phyloP scores from a whole-genome alignment of 2,888 invertebrate genomes.

The Phania funesta region DNA sequence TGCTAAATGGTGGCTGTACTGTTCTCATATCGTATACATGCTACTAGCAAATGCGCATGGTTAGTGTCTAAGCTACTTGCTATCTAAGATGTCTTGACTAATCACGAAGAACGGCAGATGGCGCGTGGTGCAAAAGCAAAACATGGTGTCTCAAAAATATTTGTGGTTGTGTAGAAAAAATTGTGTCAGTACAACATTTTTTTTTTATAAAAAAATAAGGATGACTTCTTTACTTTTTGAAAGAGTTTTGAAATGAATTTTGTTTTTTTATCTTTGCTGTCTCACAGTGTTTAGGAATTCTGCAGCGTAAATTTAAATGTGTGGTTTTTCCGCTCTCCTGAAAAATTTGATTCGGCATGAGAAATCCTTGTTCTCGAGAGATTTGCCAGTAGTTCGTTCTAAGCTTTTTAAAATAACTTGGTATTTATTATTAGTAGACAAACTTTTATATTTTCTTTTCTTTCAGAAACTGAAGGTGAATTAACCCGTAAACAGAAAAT shows the following conservation, averaged over 20 bases:
- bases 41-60: not conserved
- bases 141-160: not conserved
- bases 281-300: too few relatives aligned
- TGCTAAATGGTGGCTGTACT: not conserved
- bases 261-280: too few relatives aligned
- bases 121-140: not conserved
- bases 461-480: conserved; percentile 80
- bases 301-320: too few relatives aligned
- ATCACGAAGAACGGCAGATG: not conserved
- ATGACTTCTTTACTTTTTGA: too few relatives aligned
- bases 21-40: not conserved
- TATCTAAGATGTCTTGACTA: not conserved
- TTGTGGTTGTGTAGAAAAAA: not conserved
- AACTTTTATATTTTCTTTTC: conserved; percentile 3
- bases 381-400: too few relatives aligned
- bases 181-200: not conserved
- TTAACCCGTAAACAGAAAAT: conserved; percentile 79
- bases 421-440: not conserved
- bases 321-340: too few relatives aligned
- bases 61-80: not conserved
- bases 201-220: too few relatives aligned
- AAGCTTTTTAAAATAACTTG: not conserved
- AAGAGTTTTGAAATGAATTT: too few relatives aligned
- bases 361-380: too few relatives aligned
- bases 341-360: too few relatives aligned